Conservation (phyloP, 2,797 vertebrate genomes). For the Graptemys geographica region DNA sequence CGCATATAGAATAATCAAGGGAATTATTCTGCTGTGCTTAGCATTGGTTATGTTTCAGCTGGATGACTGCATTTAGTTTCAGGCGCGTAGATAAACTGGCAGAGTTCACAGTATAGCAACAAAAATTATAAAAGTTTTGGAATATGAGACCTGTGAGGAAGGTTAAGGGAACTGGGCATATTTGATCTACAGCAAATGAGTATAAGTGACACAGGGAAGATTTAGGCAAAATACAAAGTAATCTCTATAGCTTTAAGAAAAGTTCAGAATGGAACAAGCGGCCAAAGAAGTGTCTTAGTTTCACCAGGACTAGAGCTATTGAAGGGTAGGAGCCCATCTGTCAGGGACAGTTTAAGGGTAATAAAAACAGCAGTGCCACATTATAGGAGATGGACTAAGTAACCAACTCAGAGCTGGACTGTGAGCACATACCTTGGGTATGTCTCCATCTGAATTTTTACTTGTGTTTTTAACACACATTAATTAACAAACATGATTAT, state of each 20-base stretch:
- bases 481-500: not conserved
- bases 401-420: not conserved
- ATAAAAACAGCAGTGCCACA: not conserved
- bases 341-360: conserved; percentile 54
- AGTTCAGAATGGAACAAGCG: conserved; percentile 51
- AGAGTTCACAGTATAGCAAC: conserved; percentile 41
- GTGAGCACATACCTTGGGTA: not conserved
- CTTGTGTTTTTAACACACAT: not conserved
- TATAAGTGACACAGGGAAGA: conserved; percentile 31
- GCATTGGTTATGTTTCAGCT: conserved; percentile 6
- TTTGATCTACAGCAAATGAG: conserved; percentile 53
- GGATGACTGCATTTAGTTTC: conserved; percentile 31
- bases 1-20: conserved; percentile 25
- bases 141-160: conserved; percentile 33
- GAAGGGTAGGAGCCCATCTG: conserved; percentile 68
- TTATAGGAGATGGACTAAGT: conserved; percentile 21
- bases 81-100: conserved; percentile 11
- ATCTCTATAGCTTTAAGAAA: conserved; percentile 59
- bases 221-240: conserved; percentile 49
- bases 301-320: conserved; percentile 45
- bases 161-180: conserved; percentile 22
- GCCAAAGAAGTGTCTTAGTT: conserved; percentile 63
- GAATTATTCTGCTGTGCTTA: conserved; percentile 41
- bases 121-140: not conserved
- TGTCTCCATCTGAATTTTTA: not conserved